These are phyloP conservation scores for Oligia strigilis DNA, from an alignment of 2,888 invertebrate genomes.

Conservation along the genomic window DNA sequence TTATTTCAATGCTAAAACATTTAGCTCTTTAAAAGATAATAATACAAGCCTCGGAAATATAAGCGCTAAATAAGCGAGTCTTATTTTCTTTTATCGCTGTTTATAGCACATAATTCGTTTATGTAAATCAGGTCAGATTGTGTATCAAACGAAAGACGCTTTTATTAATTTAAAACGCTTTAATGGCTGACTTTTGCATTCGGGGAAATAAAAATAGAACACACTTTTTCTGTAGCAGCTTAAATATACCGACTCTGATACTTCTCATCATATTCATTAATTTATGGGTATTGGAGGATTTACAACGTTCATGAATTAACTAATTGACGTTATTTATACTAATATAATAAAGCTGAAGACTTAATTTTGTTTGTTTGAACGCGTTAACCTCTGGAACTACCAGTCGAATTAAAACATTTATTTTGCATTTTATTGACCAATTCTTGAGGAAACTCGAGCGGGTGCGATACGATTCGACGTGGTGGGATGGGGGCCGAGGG, in stretches of 20 bases:
- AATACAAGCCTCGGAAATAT: conserved; percentile 23
- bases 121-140: conserved; percentile 71
- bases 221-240: conserved; percentile 16
- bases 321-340: not conserved
- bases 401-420: too few species aligned
- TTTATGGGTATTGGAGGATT: not conserved
- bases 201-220: conserved; percentile 47
- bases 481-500: too few species aligned
- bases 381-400: too few species aligned
- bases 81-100: conserved; percentile 63
- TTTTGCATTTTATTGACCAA: too few species aligned
- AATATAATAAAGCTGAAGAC: too few species aligned
- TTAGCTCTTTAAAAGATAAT: conserved; percentile 25
- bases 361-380: too few species aligned
- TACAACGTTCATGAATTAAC: not conserved
- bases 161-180: conserved; percentile 56
- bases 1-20: not conserved
- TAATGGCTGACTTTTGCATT: conserved; percentile 33
- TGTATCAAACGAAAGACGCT: conserved; percentile 60
- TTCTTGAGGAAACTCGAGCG: too few species aligned
- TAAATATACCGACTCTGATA: not conserved
- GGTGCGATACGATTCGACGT: too few species aligned
- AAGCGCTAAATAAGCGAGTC: conserved; percentile 32
- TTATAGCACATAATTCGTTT: conserved; percentile 64
- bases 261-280: too few species aligned